Conservation (phyloP, 2,888 invertebrate genomes). For the Ophion ellenae region DNA sequence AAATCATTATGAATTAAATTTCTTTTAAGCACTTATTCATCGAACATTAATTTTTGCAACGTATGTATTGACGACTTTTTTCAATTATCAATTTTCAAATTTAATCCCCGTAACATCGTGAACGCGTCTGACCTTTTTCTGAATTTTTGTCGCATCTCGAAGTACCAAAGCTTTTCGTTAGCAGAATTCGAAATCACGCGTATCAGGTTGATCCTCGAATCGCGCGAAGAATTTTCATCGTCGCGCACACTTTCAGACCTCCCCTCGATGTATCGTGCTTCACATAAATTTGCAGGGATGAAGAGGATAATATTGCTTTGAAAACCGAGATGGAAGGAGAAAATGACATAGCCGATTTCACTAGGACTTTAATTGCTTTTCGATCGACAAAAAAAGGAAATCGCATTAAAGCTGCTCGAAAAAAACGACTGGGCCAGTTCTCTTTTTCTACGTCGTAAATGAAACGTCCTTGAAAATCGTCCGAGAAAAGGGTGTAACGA, state of each 20-base stretch:
- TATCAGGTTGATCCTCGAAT: neutral
- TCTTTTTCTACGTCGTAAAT: conserved; percentile 10
- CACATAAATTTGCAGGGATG: neutral
- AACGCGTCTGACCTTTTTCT: neutral
- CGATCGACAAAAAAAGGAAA: neutral
- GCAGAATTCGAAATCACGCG: neutral
- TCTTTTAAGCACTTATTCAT: too few relatives aligned
- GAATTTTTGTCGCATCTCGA: neutral
- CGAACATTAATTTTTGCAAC: neutral
- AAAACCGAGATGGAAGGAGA: conserved; percentile 45
- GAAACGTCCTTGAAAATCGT: conserved; percentile 43
- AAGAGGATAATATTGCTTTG: neutral
- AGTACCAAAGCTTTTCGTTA: neutral
- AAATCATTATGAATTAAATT: neutral
- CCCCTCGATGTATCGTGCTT: neutral
- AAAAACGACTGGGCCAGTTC: conserved; percentile 13
- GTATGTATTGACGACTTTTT: neutral
- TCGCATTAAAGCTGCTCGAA: conserved; percentile 20
- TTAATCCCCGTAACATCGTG: neutral
- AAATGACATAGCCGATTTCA: conserved; percentile 35
- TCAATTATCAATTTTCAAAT: neutral
- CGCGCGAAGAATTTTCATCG: neutral
- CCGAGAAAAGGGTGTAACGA: conserved; percentile 44
- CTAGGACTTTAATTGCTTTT: neutral
- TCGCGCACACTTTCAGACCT: neutral